phyloP scores from a whole-genome alignment of 23 tunicate species.

The Halocynthia roretzi region DNA sequence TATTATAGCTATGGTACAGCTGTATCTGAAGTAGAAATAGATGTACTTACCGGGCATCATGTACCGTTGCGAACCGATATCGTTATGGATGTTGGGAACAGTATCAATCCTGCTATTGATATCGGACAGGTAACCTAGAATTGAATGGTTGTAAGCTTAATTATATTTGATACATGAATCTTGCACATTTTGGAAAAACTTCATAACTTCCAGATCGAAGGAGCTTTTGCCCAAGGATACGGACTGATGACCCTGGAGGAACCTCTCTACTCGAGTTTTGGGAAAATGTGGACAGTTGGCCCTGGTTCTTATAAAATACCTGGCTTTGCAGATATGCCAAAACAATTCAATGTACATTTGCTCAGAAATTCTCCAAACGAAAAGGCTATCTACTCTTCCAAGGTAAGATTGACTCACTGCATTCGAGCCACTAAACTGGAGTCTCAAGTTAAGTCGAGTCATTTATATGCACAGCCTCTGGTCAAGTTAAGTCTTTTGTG shows the following conservation, averaged over 20 bases:
- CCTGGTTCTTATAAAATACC: conserved; percentile 95
- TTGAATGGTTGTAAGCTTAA: not conserved
- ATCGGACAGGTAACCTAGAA: conserved; percentile 64
- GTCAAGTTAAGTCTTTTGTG: no score
- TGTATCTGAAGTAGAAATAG: conserved; percentile 76
- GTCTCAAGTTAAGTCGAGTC: no score
- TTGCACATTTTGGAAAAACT: no score
- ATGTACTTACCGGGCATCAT: conserved; percentile 93
- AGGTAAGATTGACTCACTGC: conserved; percentile 17
- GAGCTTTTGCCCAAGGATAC: conserved; percentile 78
- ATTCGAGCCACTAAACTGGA: no score
- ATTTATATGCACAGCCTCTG: no score
- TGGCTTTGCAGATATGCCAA: conserved; percentile 76
- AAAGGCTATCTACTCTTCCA: conserved; percentile 56
- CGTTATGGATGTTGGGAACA: conserved; percentile 85
- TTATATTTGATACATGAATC: not conserved
- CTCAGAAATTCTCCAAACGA: conserved; percentile 40
- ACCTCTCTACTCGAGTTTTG: conserved; percentile 37
- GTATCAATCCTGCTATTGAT: conserved; percentile 82
- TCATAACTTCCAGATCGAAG: conserved; percentile 48
- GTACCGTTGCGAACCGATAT: conserved; percentile 54
- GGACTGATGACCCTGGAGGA: conserved; percentile 82
- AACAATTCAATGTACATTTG: conserved; percentile 75
- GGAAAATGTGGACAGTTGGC: conserved; percentile 56
- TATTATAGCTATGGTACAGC: conserved; percentile 69